Evolutionary conservation across 1,140 invertebrate genomes (phyloP), one percentile per base, ranked within the genome.

Genomic region (Sinonovacula constricta): DNA sequence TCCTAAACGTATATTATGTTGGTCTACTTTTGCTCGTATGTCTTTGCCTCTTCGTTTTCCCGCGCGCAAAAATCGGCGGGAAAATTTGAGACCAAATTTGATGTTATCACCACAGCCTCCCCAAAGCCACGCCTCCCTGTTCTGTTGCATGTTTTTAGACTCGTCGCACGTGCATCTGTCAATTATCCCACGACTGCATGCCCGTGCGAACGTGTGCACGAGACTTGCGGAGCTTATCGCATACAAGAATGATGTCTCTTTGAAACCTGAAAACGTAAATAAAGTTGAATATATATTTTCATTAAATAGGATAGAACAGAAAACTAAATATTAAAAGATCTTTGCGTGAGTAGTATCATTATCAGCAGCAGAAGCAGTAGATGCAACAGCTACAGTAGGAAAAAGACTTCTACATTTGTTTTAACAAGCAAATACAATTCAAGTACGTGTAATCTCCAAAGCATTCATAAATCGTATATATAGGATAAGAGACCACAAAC

Each of bases 51-150:
- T 71, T 56, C 83, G 76, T 56, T 80, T 82, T 4, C 84, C 84
- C n/a, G 82, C 80, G n/a, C 93, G 93, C 0, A 94, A 91, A 85
- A 94, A 94, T 79, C 92, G 90, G 81, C 92, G 85, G 22, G 93
- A 92, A 83, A 94, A 93, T 85, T 92, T 91, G n/a, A 93, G 87
- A 30, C 93, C 93, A 82, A 93, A 94, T 67, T 92, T 90, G 45
- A 94, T 90, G 87, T 94, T 94, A 89, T 94, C 94, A 26, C 93
- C 93, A 88, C 94, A 94, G 3, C 93, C 94, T n/a, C 93, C 94
- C 93, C 93, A 94, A 81, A 93, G 93, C 93, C 93, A 94, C 5
- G 85, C 81, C 79, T 88, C 84, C 39, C 80, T 80, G 63, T 86
- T 86, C 57, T 84, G 76, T 36, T 85, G 76, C 71, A 92, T 18